Evolutionary conservation across 2,113 vertebrate species (phyloP), one percentile per base, ranked within the genome.

Genomic region (Gymnogyps californianus): DNA sequence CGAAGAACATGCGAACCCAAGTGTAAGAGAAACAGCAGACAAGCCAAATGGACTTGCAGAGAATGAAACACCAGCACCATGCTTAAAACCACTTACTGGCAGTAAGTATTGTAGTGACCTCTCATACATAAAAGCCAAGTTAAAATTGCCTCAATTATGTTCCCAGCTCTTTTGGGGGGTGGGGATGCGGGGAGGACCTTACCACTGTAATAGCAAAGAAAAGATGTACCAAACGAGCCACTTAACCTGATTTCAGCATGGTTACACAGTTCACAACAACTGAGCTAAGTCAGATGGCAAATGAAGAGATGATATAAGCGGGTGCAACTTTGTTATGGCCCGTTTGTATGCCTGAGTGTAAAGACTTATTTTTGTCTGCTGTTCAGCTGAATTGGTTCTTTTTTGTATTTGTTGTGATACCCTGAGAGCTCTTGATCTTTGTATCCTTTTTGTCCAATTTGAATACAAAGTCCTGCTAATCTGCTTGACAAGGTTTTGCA

Each of bases 51-150:
- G 78, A 75, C 76, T 94, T 40, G 54, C 29, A 4, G 96, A 97
- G 81, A 95, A 74, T 6, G 93, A 96, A 80, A 84, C 38, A 3
- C 65, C 69, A 11, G 67, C 71, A 49, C 81, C 9, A 21, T 59
- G 24, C 38, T 84, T 91, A 28, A 94, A 97, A 17, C 79, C 83
- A 2, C 84, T 75, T 47, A 40, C 66, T 5, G 94, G 91, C 89
- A 98, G 98, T 98, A 97, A 98, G 98, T 98, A 96, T 65, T 62
- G 7, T 7, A 11, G 57, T 93, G 86, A 83, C 67, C 83, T 95
- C 67, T 61, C 20, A 6, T 65, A 82, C 9, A 2, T 90, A 59
- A 93, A 87, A 96, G 75, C 47, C 32, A 26, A 26, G 59, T 67
- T 84, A 67, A 82, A 93, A 93, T 70, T 84, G 55, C 71, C 59